Percentiles rank a stretch among this genome's conserved stretches.
Conservation (phyloP, 2,888 invertebrate genomes). For the Drosophila helvetica region DNA sequence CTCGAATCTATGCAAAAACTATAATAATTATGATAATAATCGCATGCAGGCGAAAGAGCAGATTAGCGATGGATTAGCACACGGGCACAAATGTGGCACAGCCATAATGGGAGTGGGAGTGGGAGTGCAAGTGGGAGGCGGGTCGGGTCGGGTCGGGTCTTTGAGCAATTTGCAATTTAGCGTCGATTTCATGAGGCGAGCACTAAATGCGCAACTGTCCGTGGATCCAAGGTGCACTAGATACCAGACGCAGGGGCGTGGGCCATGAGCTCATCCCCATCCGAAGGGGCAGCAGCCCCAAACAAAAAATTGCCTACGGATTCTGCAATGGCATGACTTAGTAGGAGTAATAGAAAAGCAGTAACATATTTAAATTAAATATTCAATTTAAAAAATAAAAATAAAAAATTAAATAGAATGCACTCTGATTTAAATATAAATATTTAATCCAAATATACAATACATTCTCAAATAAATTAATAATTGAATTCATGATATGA, state of each 20-base stretch:
- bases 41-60: neutral
- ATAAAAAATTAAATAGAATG: too few relatives aligned
- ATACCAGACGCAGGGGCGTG: slow-evolving; percentile 10
- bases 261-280: neutral
- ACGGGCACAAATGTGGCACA: slow-evolving; percentile 10
- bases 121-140: neutral
- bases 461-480: too few relatives aligned
- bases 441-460: too few relatives aligned
- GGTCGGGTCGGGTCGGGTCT: slow-evolving; percentile 6
- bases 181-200: slow-evolving; percentile 53
- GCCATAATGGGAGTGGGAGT: neutral
- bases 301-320: too few relatives aligned
- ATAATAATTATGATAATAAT: neutral
- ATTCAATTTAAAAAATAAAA: too few relatives aligned
- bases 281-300: neutral
- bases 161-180: slow-evolving; percentile 48
- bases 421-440: too few relatives aligned
- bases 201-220: slow-evolving; percentile 58
- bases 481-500: too few relatives aligned
- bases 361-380: too few relatives aligned
- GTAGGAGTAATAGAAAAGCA: too few relatives aligned
- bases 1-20: neutral
- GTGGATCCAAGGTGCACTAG: slow-evolving; percentile 63
- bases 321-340: too few relatives aligned
- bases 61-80: slow-evolving; percentile 6